Evolutionary conservation across 37 sponge, comb jelly and placozoan species (phyloP).

Genomic region (Dysidea cf. avara): DNA sequence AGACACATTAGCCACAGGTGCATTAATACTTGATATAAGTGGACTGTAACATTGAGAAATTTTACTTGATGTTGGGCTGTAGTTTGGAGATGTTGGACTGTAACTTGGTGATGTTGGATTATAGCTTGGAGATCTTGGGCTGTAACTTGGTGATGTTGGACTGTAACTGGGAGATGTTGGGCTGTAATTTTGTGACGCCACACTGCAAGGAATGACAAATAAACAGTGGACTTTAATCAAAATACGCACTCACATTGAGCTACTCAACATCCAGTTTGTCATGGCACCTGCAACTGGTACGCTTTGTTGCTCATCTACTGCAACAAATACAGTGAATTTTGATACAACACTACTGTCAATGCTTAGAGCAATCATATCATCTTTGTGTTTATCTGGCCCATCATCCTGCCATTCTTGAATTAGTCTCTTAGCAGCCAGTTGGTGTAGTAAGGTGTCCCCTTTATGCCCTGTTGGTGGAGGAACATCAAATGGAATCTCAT

Average conservation of each 20-base stretch:
- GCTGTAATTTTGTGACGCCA: too few relatives aligned
- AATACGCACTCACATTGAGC: too few relatives aligned
- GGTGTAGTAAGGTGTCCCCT: constrained; percentile 51
- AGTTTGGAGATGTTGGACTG: too few relatives aligned
- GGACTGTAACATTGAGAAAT: background rate
- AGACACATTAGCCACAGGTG: too few relatives aligned
- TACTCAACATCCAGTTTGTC: too few relatives aligned
- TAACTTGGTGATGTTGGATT: too few relatives aligned
- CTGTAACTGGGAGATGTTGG: too few relatives aligned
- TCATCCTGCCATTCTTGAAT: constrained; percentile 41
- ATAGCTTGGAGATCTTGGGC: too few relatives aligned
- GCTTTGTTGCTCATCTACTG: constrained; percentile 60
- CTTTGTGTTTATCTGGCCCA: constrained; percentile 1
- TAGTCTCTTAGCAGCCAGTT: constrained; percentile 69
- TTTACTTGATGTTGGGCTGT: too few relatives aligned
- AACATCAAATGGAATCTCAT: constrained; percentile 9
- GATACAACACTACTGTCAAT: constrained; percentile 66
- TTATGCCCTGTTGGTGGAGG: background rate
- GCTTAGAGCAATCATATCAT: constrained; percentile 54
- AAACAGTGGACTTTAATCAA: too few relatives aligned
- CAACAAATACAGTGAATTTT: constrained; percentile 64
- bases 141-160: too few relatives aligned
- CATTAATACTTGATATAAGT: background rate
- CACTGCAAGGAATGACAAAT: too few relatives aligned
- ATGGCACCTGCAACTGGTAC: constrained; percentile 24